A percentile compares a stretch with the other conserved stretches of the same genome.
Evolutionary conservation across 2,888 invertebrate species (phyloP).

Genomic region (Harpagoxenus sublaevis): DNA sequence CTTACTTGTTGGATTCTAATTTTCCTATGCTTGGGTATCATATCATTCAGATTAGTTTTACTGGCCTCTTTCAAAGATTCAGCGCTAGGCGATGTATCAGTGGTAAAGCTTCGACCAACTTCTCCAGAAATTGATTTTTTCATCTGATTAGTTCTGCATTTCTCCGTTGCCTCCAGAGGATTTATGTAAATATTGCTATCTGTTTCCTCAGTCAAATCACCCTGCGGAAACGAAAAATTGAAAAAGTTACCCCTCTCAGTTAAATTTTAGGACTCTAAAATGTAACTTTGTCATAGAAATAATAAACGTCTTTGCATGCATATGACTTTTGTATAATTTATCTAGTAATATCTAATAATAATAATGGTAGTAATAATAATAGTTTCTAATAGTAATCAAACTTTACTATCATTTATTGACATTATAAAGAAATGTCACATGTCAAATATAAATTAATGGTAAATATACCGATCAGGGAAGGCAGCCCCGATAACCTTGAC

Average conservation of each 20-base stretch:
- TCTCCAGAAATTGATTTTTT: constrained; percentile 94
- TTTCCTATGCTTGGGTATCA: constrained; percentile 94
- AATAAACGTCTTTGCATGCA: neutral
- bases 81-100: constrained; percentile 84
- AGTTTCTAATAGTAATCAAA: too few species aligned
- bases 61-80: constrained; percentile 86
- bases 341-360: too few species aligned
- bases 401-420: too few species aligned
- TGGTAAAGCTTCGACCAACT: constrained; percentile 87
- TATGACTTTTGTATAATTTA: neutral
- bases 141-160: constrained; percentile 87
- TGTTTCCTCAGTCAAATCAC: constrained; percentile 91
- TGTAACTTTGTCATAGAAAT: neutral
- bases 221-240: constrained; percentile 78
- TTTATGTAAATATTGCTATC: constrained; percentile 96
- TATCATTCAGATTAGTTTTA: constrained; percentile 89
- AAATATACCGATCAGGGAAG: too few species aligned
- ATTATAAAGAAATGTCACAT: too few species aligned
- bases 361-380: too few species aligned
- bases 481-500: too few species aligned
- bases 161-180: constrained; percentile 90
- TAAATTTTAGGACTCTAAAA: neutral
- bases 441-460: too few species aligned
- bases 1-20: constrained; percentile 94
- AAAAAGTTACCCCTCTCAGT: neutral